These are phyloP conservation scores for Saimiri boliviensis DNA, from an alignment of 2,113 vertebrate species.

Conservation along the genomic window DNA sequence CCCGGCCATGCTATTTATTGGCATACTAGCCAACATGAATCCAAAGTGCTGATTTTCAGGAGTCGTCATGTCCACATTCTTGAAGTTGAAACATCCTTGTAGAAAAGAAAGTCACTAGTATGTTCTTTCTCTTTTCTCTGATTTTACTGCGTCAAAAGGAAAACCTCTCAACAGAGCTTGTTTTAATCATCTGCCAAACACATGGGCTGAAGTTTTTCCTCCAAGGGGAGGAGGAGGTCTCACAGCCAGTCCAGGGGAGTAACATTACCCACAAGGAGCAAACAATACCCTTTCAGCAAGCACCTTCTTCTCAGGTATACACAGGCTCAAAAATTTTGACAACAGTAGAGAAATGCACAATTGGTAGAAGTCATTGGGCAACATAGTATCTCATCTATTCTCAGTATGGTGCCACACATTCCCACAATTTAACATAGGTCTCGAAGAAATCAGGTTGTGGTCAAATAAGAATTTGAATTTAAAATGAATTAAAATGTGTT, in stretches of 20 bases:
- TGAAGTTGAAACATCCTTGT: slow-evolving; percentile 49
- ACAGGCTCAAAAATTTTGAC: not conserved
- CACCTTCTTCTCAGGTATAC: not conserved
- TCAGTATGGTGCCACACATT: not conserved
- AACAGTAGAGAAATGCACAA: not conserved
- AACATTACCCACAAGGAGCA: not conserved
- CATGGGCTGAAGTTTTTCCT: slow-evolving; percentile 37
- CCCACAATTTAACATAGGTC: not conserved
- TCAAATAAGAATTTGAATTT: slow-evolving; percentile 31
- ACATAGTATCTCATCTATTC: not conserved
- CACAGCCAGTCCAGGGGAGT: not conserved
- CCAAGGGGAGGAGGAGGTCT: not conserved
- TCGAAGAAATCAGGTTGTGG: slow-evolving; percentile 45
- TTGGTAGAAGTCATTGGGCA: not conserved
- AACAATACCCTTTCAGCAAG: not conserved
- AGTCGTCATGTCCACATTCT: slow-evolving; percentile 66
- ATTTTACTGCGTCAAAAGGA: slow-evolving; percentile 78
- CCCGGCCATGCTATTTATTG: slow-evolving; percentile 68
- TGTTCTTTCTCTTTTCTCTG: slow-evolving; percentile 64
- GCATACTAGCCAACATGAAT: slow-evolving; percentile 46
- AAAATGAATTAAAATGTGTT: not conserved
- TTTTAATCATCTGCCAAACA: slow-evolving; percentile 80
- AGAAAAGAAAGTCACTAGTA: slow-evolving; percentile 62
- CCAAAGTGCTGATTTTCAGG: slow-evolving; percentile 71
- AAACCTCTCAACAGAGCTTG: slow-evolving; percentile 74